Conservation (phyloP, 2,888 invertebrate genomes). For the Athrips mouffetella region DNA sequence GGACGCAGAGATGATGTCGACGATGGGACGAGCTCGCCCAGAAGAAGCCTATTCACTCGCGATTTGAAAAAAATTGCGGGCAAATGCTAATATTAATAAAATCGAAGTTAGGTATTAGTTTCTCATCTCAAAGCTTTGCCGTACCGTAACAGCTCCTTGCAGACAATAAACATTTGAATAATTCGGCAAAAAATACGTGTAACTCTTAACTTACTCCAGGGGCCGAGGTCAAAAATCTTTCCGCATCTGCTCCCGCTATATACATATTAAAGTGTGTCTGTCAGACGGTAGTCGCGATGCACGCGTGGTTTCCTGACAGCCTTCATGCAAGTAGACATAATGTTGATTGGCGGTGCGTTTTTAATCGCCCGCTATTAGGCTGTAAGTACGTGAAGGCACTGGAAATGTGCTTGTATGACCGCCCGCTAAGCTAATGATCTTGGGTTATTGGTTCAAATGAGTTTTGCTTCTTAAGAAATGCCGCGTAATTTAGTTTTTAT, state of each 20-base stretch:
- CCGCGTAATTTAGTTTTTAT: too few species aligned
- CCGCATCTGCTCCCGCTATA: constrained; percentile 27
- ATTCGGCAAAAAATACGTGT: neutral
- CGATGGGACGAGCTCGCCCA: too few species aligned
- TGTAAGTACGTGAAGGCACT: neutral
- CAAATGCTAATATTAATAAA: too few species aligned
- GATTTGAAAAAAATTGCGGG: too few species aligned
- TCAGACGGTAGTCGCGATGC: constrained; percentile 57
- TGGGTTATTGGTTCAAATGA: neutral
- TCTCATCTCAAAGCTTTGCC: too few species aligned
- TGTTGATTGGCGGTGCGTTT: constrained; percentile 28
- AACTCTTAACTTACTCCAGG: neutral
- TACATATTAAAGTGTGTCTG: constrained; percentile 28
- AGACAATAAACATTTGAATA: neutral
- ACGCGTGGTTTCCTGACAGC: constrained; percentile 62
- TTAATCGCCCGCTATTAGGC: constrained; percentile 13
- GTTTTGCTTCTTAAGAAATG: neutral
- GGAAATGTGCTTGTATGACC: constrained; percentile 4
- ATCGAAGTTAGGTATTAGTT: too few species aligned
- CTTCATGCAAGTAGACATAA: constrained; percentile 61
- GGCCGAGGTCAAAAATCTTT: constrained; percentile 32
- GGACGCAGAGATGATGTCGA: too few species aligned
- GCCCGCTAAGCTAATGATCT: constrained; percentile 9
- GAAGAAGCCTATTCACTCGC: too few species aligned
- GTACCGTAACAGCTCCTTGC: too few species aligned